Base-by-base conservation (phyloP, 2,113 vertebrate species). In the Rhinopomastus cyanomelas region DNA sequence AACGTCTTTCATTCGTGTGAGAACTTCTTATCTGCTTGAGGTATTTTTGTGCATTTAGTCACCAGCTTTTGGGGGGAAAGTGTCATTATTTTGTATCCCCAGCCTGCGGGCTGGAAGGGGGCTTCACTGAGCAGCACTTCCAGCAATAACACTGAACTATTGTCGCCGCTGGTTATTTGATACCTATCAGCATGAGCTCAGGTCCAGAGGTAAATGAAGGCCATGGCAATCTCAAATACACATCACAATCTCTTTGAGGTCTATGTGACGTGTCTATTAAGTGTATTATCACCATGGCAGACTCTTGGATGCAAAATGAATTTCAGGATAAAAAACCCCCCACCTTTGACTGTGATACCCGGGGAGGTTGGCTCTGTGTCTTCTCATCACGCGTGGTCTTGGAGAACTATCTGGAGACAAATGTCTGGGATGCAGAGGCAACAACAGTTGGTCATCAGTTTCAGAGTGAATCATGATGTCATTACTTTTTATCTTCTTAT, bases 141-240 rank as follows among this genome's bases (percentile, higher is more conserved):
- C 72, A 88, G 51, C 87, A 74, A 88, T 52, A 87, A 74, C 37
- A 22, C 0, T 1, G 20, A 19, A 30, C 59, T 80, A 32, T n/a
- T 90, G 48, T 49, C 71, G 14, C 3, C 17, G 51, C 16, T 81
- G 66, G 39, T 81, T 66, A 65, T 83, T 80, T 74, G 79, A 57
- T 61, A 53, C 21, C 71, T 88, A n/a, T 65, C 85, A 60, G 57
- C 48, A 62, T 64, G 62, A 89, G 7, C 19, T 12, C 39, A 66
- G 67, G 79, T 44, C 66, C 73, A 62, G 67, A 66, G 71, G 39
- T 69, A 81, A 90, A 92, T 73, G 69, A 74, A 93, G 71, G 36
- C 84, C 81, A 53, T 39, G 76, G 46, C 62, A 62, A 79, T 69
- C 91, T 93, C 71, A 68, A 93, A 61, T 17, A 68, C 7, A 8